Conservation (phyloP, 2,888 invertebrate species). For the Scaptodrosophila latifasciaeformis region DNA sequence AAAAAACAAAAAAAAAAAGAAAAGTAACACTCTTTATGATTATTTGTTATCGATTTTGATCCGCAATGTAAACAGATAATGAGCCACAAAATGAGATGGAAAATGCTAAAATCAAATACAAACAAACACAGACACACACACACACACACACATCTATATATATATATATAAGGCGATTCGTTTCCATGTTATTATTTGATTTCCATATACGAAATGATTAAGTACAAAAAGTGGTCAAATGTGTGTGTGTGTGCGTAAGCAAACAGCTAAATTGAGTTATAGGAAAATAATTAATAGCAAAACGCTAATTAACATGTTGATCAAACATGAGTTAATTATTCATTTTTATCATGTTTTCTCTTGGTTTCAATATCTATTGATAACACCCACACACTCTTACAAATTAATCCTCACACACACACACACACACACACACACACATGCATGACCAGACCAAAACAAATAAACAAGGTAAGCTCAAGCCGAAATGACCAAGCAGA, state of each 20-base stretch:
- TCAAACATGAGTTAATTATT: slow-evolving; percentile 58
- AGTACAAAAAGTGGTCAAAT: too few species aligned
- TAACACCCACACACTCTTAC: too few species aligned
- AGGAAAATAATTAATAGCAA: slow-evolving; percentile 60
- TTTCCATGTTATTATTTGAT: slow-evolving; percentile 1
- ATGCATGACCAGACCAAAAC: slow-evolving; percentile 43
- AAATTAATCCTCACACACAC: too few species aligned
- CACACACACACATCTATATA: slow-evolving; percentile 4
- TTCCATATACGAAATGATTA: too few species aligned
- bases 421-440: slow-evolving; percentile 4
- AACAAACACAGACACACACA: slow-evolving; percentile 27
- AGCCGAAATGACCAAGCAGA: too few species aligned
- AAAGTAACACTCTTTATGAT: slow-evolving; percentile 14
- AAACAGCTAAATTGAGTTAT: slow-evolving; percentile 31
- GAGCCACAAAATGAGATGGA: too few species aligned
- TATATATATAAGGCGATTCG: too few species aligned
- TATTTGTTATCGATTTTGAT: slow-evolving; percentile 39
- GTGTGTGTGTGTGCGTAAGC: too few species aligned
- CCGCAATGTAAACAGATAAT: slow-evolving; percentile 17
- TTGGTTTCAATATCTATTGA: slow-evolving; percentile 26
- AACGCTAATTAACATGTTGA: slow-evolving; percentile 64
- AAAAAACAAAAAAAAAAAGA: slow-evolving; percentile 9
- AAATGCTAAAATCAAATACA: too few species aligned
- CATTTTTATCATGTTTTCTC: slow-evolving; percentile 34
- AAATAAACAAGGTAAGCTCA: slow-evolving; percentile 22